Evolutionary conservation across 2,888 invertebrate species (phyloP).

Genomic region (Pheosia gnoma): DNA sequence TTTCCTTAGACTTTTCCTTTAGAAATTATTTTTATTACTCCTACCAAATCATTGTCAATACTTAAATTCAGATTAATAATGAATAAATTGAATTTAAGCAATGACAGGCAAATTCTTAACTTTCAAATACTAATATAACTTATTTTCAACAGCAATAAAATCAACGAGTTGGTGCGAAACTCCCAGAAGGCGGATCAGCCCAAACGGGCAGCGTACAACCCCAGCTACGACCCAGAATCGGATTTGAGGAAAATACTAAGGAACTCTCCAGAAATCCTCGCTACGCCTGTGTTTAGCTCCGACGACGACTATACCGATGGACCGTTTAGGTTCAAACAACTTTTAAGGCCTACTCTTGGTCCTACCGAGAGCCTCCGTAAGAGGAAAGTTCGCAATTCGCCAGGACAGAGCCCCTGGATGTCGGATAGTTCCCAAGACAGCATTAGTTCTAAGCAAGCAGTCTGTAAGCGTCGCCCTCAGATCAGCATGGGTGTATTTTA

Average conservation of each 20-base stretch:
- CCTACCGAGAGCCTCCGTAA: constrained; percentile 88
- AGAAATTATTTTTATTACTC: no score
- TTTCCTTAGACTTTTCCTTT: no score
- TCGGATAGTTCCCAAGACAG: constrained; percentile 80
- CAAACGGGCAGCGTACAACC: constrained; percentile 62
- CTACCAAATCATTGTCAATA: no score
- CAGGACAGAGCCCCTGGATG: constrained; percentile 77
- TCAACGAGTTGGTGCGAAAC: constrained; percentile 74
- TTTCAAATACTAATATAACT: background rate
- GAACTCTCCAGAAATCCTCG: constrained; percentile 77
- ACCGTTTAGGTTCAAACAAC: constrained; percentile 87
- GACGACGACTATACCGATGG: constrained; percentile 85
- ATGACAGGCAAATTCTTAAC: no score
- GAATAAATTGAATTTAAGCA: no score
- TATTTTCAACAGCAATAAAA: constrained; percentile 71
- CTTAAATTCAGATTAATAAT: no score
- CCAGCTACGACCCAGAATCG: constrained; percentile 72
- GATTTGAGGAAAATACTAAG: constrained; percentile 77
- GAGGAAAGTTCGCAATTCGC: constrained; percentile 81
- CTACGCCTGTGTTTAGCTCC: constrained; percentile 73
- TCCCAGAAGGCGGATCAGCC: constrained; percentile 66
- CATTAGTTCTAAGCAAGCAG: constrained; percentile 66
- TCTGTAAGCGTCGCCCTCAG: constrained; percentile 75
- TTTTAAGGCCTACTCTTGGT: constrained; percentile 86
- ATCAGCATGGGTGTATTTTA: constrained; percentile 80